Evolutionary conservation across 2,888 invertebrate species (phyloP).

Genomic region (Heliconius charithonia): DNA sequence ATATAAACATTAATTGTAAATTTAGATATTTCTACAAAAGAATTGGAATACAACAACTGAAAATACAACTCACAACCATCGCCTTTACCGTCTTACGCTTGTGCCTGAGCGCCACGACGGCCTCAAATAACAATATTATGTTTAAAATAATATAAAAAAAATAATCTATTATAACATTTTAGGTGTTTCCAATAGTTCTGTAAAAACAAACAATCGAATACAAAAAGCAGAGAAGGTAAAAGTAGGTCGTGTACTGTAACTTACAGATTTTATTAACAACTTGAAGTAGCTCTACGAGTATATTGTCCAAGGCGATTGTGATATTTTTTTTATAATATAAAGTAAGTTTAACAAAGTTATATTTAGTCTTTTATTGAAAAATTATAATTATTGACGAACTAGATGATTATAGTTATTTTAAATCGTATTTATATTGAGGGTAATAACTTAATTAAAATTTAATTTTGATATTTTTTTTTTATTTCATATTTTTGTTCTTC

Average conservation of each 20-base stretch:
- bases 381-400: background rate
- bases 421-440: too few species aligned
- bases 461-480: too few species aligned
- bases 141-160: background rate
- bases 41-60: too few species aligned
- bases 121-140: too few species aligned
- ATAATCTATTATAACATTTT: background rate
- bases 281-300: slow-evolving; percentile 45
- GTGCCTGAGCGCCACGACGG: too few species aligned
- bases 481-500: too few species aligned
- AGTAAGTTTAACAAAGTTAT: background rate
- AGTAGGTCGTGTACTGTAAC: slow-evolving; percentile 47
- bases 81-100: too few species aligned
- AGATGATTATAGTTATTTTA: too few species aligned
- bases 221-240: slow-evolving; percentile 45
- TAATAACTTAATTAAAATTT: too few species aligned
- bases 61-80: too few species aligned
- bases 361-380: background rate
- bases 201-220: slow-evolving; percentile 15
- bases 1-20: too few species aligned
- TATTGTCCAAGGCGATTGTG: slow-evolving; percentile 27
- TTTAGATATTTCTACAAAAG: too few species aligned
- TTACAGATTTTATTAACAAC: slow-evolving; percentile 47
- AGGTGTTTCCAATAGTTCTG: background rate
- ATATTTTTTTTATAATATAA: slow-evolving; percentile 39